A percentile compares a stretch with the other conserved stretches of the same genome.
These are phyloP conservation scores for Rhagoletis pomonella DNA, from an alignment of 1,140 invertebrate genomes.

Conservation along the genomic window DNA sequence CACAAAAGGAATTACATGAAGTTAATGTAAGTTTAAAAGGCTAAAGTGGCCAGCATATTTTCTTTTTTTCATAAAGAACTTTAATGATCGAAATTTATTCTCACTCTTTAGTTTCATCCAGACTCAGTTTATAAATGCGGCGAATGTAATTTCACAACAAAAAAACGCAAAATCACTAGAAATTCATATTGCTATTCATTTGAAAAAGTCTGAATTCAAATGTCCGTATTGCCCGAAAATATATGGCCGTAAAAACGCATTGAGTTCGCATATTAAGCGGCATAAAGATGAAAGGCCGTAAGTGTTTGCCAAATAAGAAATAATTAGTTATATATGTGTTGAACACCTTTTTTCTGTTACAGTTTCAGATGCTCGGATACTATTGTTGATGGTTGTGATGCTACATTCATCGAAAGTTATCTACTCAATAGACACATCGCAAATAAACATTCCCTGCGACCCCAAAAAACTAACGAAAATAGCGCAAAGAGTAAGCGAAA, in stretches of 20 bases:
- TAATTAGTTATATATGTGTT: no score
- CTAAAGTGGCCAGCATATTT: not conserved
- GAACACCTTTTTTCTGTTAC: not conserved
- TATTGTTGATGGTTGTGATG: slow-evolving; percentile 51
- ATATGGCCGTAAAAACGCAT: slow-evolving; percentile 65
- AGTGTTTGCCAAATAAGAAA: not conserved
- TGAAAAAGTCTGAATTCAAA: slow-evolving; percentile 62
- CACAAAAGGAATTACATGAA: slow-evolving; percentile 67
- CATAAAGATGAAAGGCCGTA: slow-evolving; percentile 53
- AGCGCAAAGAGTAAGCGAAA: not conserved
- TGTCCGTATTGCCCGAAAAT: slow-evolving; percentile 63
- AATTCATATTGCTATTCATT: slow-evolving; percentile 65
- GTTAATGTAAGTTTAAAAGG: not conserved
- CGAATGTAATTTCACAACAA: slow-evolving; percentile 65
- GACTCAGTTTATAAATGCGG: slow-evolving; percentile 61
- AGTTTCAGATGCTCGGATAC: slow-evolving; percentile 46
- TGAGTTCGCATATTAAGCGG: slow-evolving; percentile 65
- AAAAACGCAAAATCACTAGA: slow-evolving; percentile 66
- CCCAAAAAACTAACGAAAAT: not conserved
- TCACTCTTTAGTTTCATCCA: slow-evolving; percentile 59
- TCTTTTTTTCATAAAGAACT: no score
- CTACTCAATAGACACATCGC: slow-evolving; percentile 54
- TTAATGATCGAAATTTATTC: not conserved
- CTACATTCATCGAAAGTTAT: slow-evolving; percentile 24
- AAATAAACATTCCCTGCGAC: slow-evolving; percentile 9